These are phyloP conservation scores for Pterocles gutturalis DNA, from an alignment of 2,113 vertebrate genomes.

Conservation along the genomic window DNA sequence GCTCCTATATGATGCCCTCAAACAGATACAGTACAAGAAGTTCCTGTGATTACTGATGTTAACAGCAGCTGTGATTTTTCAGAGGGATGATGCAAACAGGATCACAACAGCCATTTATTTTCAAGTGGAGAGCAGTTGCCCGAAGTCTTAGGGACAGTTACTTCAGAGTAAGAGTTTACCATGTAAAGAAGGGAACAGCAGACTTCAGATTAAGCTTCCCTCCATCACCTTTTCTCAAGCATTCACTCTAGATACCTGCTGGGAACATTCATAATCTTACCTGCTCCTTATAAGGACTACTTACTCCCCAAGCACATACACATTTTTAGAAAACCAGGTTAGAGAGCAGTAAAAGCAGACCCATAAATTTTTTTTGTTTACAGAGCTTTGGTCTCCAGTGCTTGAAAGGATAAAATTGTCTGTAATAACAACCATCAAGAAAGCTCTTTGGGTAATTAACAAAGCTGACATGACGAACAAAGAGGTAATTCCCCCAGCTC, in stretches of 20 bases:
- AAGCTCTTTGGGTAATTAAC: slow-evolving; percentile 30
- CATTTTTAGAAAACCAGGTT: background rate
- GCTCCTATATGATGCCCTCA: background rate
- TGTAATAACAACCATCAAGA: background rate
- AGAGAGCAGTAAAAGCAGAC: background rate
- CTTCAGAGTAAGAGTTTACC: background rate
- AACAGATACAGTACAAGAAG: background rate
- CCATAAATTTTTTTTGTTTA: background rate
- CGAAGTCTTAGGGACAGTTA: background rate
- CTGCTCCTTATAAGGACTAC: background rate
- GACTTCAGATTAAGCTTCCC: background rate
- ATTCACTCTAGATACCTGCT: background rate
- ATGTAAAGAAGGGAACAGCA: background rate
- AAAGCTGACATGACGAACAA: background rate
- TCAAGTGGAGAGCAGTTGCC: background rate
- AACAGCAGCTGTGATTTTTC: background rate
- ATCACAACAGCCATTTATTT: background rate
- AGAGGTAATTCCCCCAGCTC: background rate
- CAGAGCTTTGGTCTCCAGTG: background rate
- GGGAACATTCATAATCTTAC: background rate
- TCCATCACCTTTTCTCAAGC: background rate
- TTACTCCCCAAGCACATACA: background rate
- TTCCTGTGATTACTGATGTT: background rate
- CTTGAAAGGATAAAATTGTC: slow-evolving; percentile 1
- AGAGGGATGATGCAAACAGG: background rate